phyloP scores from a whole-genome alignment of 2,113 vertebrate species.

The Vidua chalybeata region DNA sequence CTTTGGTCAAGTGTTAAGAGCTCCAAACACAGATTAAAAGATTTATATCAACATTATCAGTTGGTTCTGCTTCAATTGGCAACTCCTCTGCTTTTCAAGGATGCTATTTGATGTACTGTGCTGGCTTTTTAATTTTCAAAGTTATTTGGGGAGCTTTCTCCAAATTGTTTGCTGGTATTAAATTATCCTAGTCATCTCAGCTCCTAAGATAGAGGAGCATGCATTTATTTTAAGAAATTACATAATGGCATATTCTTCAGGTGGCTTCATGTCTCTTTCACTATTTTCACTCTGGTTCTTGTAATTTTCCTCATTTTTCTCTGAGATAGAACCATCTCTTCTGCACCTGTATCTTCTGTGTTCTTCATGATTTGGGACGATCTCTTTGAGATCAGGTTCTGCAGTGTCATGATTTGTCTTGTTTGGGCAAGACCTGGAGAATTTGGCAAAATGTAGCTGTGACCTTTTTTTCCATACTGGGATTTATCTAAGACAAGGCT shows the following conservation, averaged over 20 bases:
- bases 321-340: not conserved
- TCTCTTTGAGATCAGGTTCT: not conserved
- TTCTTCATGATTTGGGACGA: not conserved
- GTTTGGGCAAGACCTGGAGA: not conserved
- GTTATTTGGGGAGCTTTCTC: conserved; percentile 20
- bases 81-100: conserved; percentile 1
- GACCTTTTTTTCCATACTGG: not conserved
- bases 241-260: not conserved
- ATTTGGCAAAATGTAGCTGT: not conserved
- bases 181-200: conserved; percentile 28
- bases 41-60: not conserved
- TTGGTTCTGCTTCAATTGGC: conserved; percentile 14
- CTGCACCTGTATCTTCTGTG: not conserved
- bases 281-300: not conserved
- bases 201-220: not conserved
- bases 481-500: not conserved
- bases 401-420: not conserved
- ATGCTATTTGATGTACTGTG: not conserved
- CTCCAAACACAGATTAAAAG: not conserved
- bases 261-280: not conserved
- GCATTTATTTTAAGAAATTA: conserved; percentile 39
- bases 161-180: conserved; percentile 18
- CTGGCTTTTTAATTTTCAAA: conserved; percentile 9
- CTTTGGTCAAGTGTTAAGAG: conserved; percentile 15
- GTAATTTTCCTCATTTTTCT: not conserved